Evolutionary conservation across 2,888 invertebrate species (phyloP).

Genomic region (Ennomos erosarius): DNA sequence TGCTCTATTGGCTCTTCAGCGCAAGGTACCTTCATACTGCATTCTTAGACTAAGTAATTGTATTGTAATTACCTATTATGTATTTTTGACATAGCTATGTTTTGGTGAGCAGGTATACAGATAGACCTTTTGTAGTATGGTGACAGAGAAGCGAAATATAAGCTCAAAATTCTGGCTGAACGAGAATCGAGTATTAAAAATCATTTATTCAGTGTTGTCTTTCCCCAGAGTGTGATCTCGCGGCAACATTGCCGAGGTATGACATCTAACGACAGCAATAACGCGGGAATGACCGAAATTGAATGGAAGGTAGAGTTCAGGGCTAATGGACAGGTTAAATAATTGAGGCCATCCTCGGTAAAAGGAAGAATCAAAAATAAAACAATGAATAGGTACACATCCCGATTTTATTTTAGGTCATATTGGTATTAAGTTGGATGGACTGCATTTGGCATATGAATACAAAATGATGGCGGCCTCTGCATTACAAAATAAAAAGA

Average conservation of each 20-base stretch:
- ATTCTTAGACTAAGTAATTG: too few species aligned
- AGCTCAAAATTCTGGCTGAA: conserved; percentile 41
- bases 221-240: conserved; percentile 50
- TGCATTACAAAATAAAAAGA: too few species aligned
- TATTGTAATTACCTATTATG: conserved; percentile 26
- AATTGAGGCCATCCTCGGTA: conserved; percentile 21
- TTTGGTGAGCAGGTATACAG: conserved; percentile 56
- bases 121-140: conserved; percentile 39
- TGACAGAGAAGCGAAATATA: conserved; percentile 43
- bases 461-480: too few species aligned
- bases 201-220: conserved; percentile 55
- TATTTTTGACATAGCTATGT: conserved; percentile 51
- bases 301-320: conserved; percentile 37
- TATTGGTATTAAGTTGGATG: too few species aligned
- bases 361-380: conserved; percentile 12
- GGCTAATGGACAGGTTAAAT: conserved; percentile 33
- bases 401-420: too few species aligned
- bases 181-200: conserved; percentile 48
- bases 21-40: too few species aligned
- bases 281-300: conserved; percentile 37
- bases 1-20: too few species aligned
- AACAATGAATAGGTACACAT: background rate
- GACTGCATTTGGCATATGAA: too few species aligned
- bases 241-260: conserved; percentile 41
- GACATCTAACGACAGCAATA: conserved; percentile 42